Conservation (phyloP, 2,797 vertebrate genomes). For the Orientallactaga sibirica region DNA sequence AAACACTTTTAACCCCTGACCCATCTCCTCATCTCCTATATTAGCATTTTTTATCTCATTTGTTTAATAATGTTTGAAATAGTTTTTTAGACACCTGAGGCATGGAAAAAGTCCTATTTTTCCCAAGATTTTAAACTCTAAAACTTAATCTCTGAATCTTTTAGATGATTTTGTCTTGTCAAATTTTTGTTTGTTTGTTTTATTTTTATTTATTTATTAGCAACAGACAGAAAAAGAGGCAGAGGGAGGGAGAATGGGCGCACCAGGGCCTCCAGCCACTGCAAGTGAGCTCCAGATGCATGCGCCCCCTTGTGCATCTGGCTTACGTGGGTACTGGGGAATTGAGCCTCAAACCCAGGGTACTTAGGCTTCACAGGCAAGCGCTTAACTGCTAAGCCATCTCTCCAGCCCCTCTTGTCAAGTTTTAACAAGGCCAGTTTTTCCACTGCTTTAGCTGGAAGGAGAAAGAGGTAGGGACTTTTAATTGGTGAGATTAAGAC, state of each 20-base stretch:
- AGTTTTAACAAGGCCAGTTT: constrained; percentile 46
- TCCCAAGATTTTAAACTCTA: constrained; percentile 46
- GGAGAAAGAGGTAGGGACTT: neutral
- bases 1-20: neutral
- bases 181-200: too few species aligned
- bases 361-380: too few species aligned
- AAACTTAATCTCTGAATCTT: constrained; percentile 62
- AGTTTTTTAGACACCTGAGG: neutral
- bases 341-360: too few species aligned
- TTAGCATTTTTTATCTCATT: too few species aligned
- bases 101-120: constrained; percentile 43
- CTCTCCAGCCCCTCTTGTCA: constrained; percentile 23
- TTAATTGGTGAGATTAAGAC: neutral
- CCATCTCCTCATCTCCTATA: neutral
- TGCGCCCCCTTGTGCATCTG: too few species aligned
- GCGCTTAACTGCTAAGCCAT: too few species aligned
- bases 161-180: neutral
- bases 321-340: too few species aligned
- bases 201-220: too few species aligned
- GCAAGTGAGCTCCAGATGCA: too few species aligned
- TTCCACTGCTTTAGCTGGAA: neutral
- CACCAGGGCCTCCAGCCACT: too few species aligned
- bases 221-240: too few species aligned
- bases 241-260: too few species aligned
- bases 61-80: neutral